These are phyloP conservation scores for Microplitis demolitor DNA, from an alignment of 1,140 invertebrate genomes.

Conservation along the genomic window DNA sequence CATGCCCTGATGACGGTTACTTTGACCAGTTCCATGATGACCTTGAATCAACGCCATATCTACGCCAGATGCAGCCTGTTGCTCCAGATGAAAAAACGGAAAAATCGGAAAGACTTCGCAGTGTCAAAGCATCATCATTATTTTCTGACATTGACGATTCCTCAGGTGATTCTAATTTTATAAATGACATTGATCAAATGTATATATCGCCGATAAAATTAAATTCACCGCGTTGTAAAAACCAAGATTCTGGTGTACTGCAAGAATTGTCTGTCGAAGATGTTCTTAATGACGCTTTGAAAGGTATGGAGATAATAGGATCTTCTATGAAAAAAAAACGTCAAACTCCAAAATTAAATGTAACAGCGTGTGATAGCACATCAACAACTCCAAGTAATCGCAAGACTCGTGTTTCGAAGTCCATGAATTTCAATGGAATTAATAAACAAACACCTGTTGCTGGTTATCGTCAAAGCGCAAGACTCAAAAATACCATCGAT, in stretches of 20 bases:
- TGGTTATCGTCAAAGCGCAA: neutral
- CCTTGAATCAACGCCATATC: neutral
- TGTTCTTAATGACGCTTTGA: neutral
- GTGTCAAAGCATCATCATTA: neutral
- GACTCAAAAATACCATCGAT: neutral
- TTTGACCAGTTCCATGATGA: neutral
- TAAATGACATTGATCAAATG: neutral
- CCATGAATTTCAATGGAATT: neutral
- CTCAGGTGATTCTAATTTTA: neutral
- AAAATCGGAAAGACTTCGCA: neutral
- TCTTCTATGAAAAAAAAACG: neutral
- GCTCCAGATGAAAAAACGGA: too few species aligned
- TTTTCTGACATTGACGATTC: neutral
- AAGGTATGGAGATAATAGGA: neutral
- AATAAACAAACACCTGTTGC: neutral
- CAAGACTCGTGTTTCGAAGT: neutral
- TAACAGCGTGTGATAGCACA: neutral
- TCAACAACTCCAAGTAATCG: neutral
- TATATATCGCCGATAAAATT: slow-evolving; percentile 1
- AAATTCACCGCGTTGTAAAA: neutral
- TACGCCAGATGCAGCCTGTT: neutral
- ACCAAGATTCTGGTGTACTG: neutral
- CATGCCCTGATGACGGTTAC: neutral
- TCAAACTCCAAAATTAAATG: neutral
- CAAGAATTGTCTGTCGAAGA: neutral